Conservation (phyloP, 2,113 vertebrate genomes). For the Uropsilus gracilis region DNA sequence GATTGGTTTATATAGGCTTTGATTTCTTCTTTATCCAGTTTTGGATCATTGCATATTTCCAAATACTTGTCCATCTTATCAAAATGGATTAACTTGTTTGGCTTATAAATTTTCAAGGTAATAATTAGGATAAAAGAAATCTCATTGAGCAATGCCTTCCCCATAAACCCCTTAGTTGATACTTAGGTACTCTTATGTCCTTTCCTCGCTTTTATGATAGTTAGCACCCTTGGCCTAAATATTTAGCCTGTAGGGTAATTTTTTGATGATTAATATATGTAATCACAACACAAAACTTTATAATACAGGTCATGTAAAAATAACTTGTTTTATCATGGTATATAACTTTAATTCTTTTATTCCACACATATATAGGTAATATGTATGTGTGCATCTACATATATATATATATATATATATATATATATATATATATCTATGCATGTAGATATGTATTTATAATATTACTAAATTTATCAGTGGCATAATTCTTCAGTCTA, state of each 20-base stretch:
- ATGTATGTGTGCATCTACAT: neutral
- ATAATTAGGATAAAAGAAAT: no score
- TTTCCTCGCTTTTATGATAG: no score
- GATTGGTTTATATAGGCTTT: no score
- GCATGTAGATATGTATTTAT: neutral
- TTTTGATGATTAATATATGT: neutral
- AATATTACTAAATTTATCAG: neutral
- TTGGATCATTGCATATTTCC: no score
- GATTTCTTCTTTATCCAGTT: no score
- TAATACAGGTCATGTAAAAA: neutral
- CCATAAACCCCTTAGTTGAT: no score
- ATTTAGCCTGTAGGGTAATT: neutral
- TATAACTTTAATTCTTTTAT: constrained; percentile 3
- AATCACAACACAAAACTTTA: neutral
- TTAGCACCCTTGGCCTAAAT: neutral
- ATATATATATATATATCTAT: neutral
- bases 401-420: neutral
- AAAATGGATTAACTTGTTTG: no score
- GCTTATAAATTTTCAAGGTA: no score
- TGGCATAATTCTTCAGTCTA: neutral
- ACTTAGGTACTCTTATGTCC: no score
- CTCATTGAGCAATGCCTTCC: no score
- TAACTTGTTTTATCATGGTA: neutral
- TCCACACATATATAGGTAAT: neutral
- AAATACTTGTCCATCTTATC: no score